Base-by-base conservation (phyloP, 2,888 invertebrate genomes). In the Cecidostiba fungosa region DNA sequence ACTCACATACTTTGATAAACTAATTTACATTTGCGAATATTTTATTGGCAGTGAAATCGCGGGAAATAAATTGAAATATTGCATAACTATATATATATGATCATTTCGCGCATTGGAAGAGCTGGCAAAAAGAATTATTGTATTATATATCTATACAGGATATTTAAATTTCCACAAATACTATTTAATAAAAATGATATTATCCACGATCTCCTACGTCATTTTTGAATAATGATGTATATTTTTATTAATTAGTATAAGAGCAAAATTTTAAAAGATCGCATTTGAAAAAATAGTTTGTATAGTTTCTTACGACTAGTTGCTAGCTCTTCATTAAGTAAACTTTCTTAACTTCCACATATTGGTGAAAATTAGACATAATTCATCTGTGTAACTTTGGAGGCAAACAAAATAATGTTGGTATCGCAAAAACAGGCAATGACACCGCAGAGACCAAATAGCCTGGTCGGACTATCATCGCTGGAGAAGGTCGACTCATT, bases 1-100 rank as follows among this genome's bases (percentile, higher is more conserved):
- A 77, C 12, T 54, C 26, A 77, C 19, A 70, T 69, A 62, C 5
- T 74, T 66, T 62, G 19, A 69, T 76, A 39, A 76, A 36, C 59
- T 23, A 16, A 16, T 14, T 82, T 36, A 14, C 2, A 14, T 39
- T 74, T 69, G 50, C 0, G 59, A 39, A 29, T 29, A 3, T 29
- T 10, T 32, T 76, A 74, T 12, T 76, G 50, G 50, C 50, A 76
- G 50, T 82, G 43, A 82, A 5, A 32, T 32, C 12, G 8, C 74
- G 43, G 29, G 26, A 74, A 73, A 81, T 8, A 43, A 66, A 62
- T 73, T 39, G 54, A 66, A 23, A 66, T 29, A 29, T 14, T 26
- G 14, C 29, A 59, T 59, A 59, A 59, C 8, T 8, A 59, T 3
- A 59, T 74, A 62, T n/a, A n/a, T 62, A 43, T 23, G 6, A 73